Evolutionary conservation across 1,140 invertebrate genomes (phyloP).

Genomic region (Drosophila ercepeae): DNA sequence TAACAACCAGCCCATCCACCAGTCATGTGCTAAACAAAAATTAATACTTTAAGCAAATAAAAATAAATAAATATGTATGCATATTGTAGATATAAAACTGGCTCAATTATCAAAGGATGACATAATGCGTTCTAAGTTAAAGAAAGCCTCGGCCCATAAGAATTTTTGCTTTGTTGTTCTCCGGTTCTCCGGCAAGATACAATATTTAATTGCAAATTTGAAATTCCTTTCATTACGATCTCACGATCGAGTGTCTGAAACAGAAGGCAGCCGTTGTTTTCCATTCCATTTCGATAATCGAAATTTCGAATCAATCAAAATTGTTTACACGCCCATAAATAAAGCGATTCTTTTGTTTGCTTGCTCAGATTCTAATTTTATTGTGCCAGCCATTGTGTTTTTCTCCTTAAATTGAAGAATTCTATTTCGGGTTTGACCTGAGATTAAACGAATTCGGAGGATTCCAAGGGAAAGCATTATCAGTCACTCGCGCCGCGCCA

Average conservation of each 20-base stretch:
- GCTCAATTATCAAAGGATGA: constrained; percentile 16
- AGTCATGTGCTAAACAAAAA: constrained; percentile 7
- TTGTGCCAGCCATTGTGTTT: constrained; percentile 30
- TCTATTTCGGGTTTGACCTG: constrained; percentile 46
- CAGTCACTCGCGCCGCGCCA: constrained; percentile 72
- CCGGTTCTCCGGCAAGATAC: background rate
- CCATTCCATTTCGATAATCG: constrained; percentile 11
- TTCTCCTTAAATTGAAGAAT: constrained; percentile 12
- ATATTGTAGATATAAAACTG: background rate
- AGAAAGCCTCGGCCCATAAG: constrained; percentile 17
- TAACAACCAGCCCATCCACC: constrained; percentile 1
- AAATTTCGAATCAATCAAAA: constrained; percentile 50
- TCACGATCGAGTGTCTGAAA: constrained; percentile 28
- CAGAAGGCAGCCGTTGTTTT: constrained; percentile 42
- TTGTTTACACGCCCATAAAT: constrained; percentile 63
- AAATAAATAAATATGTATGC: background rate
- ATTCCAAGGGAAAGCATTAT: constrained; percentile 30
- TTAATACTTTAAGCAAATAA: background rate
- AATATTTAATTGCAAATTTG: constrained; percentile 24
- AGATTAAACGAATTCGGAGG: constrained; percentile 11
- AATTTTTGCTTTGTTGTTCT: constrained; percentile 4
- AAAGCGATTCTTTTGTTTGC: constrained; percentile 47
- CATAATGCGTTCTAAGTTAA: constrained; percentile 30
- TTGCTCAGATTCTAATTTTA: constrained; percentile 40
- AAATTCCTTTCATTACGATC: constrained; percentile 29